Base-by-base conservation (phyloP, 37 sponge, comb jelly and placozoan genomes). In the Oopsacas minuta region DNA sequence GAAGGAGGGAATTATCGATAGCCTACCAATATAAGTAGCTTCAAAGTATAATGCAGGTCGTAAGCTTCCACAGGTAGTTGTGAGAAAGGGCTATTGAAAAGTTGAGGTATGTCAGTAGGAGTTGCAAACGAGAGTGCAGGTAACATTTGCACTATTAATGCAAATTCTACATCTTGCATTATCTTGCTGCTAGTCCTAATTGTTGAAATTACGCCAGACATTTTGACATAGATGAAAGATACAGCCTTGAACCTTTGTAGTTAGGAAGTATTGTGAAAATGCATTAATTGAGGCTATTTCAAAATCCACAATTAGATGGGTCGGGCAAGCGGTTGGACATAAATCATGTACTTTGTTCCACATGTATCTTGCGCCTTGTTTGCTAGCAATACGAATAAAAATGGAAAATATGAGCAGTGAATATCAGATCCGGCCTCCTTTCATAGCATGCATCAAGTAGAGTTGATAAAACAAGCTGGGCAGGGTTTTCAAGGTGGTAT, bases 41-140 rank as follows among this genome's bases (percentile, higher is more conserved):
- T 61, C 75, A 61, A 61, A 61, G 75, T 61, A 61, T 61, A 61
- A 12, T 25, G 32, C 75, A 61, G 75, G 28, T 61, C 75, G 75
- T 61, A 61, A 61, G 75, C 75, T 61, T 61, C 75, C 75, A 61
- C 75, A 61, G 75, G 75, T 61, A 61, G 75, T 61, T 61, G n/a
- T n/a, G n/a, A n/a, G 75, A 61, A 61, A 61, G 28, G 75, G 75
- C 22, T 61, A 12, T 61, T 61, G 30, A 61, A 61, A 61, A 61
- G 75, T 61, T 61, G 32, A 12, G 75, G 75, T 61, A 61, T 61
- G 30, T 61, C 75, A 61, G 75, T 61, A 61, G 30, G 75, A 61
- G 75, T 61, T 61, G 75, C 75, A 61, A 61, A 61, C 75, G 75
- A 25, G 75, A 61, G 75, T 61, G 75, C 75, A 61, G 75, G 75